Conservation (phyloP, 2,113 vertebrate species). For the Coptodon bakossiorum region DNA sequence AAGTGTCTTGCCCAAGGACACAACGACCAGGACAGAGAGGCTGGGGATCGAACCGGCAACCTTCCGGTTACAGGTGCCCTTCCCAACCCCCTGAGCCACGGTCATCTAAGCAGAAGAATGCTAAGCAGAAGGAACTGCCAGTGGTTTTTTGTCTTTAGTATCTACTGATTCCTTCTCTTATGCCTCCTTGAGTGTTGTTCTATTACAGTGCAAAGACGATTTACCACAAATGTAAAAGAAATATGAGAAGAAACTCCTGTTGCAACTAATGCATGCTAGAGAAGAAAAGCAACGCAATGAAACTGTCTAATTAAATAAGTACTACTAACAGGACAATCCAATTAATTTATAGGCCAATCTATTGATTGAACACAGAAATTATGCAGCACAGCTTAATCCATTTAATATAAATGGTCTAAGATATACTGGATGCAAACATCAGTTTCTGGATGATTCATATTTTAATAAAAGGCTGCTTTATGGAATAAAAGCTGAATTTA, state of each 20-base stretch:
- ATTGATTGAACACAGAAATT: background rate
- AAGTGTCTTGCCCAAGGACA: too few relatives aligned
- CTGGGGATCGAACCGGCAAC: too few relatives aligned
- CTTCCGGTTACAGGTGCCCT: too few relatives aligned
- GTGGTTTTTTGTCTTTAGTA: background rate
- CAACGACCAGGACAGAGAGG: too few relatives aligned
- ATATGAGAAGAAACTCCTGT: background rate
- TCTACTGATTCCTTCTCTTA: background rate
- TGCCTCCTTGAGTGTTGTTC: background rate
- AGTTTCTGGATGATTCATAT: background rate
- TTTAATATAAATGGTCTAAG: constrained; percentile 2
- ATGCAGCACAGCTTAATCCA: background rate
- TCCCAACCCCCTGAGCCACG: too few relatives aligned
- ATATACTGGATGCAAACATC: background rate
- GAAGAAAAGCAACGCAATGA: background rate
- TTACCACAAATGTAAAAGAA: background rate
- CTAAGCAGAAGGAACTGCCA: background rate
- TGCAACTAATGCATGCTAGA: background rate
- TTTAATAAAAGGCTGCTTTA: background rate
- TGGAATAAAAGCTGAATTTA: background rate
- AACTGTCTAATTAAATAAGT: background rate
- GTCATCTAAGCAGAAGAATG: background rate
- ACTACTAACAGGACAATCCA: background rate
- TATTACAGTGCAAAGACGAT: background rate
- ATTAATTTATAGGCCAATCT: constrained; percentile 32